A percentile compares a stretch with the other conserved stretches of the same genome.
Conservation (phyloP, 2,888 invertebrate species). For the Halocaridina rubra region DNA sequence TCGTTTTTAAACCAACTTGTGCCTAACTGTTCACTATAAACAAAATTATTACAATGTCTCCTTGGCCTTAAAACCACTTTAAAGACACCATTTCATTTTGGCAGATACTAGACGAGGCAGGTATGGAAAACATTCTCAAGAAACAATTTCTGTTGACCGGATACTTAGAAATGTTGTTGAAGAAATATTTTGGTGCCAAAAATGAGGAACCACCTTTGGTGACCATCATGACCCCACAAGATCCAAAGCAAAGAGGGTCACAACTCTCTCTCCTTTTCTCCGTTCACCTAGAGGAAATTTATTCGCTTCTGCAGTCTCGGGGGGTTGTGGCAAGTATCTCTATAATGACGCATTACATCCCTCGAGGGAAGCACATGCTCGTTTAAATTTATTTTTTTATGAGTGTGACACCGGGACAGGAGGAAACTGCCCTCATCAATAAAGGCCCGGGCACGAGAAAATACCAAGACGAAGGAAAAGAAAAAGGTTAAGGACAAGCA, state of each 20-base stretch:
- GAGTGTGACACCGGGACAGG: too few species aligned
- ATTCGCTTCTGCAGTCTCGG: conserved; percentile 69
- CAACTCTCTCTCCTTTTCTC: conserved; percentile 72
- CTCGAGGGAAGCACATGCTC: too few species aligned
- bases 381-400: too few species aligned
- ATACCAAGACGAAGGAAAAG: too few species aligned
- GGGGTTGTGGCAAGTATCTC: conserved; percentile 73
- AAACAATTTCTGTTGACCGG: conserved; percentile 72
- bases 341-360: too few species aligned
- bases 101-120: conserved; percentile 71
- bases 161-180: conserved; percentile 71
- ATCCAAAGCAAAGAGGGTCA: conserved; percentile 71
- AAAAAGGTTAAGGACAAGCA: too few species aligned
- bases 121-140: conserved; percentile 67
- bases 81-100: too few species aligned
- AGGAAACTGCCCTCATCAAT: too few species aligned
- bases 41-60: neutral
- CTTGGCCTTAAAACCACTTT: too few species aligned
- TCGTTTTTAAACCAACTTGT: neutral
- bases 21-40: neutral
- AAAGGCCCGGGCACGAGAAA: too few species aligned
- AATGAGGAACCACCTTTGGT: conserved; percentile 38
- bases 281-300: conserved; percentile 68
- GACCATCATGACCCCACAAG: conserved; percentile 71
- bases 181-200: conserved; percentile 65